phyloP scores from a whole-genome alignment of 2,888 invertebrate genomes.

The Choristoneura rosaceana region DNA sequence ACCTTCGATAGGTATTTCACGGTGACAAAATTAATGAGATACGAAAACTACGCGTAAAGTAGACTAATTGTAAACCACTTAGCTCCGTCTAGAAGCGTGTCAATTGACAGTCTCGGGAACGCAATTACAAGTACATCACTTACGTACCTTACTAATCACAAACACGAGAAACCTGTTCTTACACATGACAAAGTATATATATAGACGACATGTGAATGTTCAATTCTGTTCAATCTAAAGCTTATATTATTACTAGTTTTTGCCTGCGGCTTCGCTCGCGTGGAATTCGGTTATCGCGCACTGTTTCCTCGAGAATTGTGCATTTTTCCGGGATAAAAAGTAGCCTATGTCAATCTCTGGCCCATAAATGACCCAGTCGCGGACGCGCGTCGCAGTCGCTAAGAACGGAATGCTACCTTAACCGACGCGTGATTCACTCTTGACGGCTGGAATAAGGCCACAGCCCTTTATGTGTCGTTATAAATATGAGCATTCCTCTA shows the following conservation, averaged over 20 bases:
- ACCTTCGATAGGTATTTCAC: background rate
- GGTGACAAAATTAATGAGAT: background rate
- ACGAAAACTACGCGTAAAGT: conserved; percentile 3
- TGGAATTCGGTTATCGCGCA: too few relatives aligned
- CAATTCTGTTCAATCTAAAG: background rate
- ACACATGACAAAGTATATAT: background rate
- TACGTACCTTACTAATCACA: background rate
- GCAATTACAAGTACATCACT: conserved; percentile 3
- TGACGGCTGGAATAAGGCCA: conserved; percentile 24
- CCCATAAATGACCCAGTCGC: too few relatives aligned
- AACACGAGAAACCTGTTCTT: conserved; percentile 1
- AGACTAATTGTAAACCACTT: conserved; percentile 23
- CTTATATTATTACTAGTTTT: too few relatives aligned
- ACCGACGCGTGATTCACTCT: conserved; percentile 18
- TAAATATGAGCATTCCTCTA: conserved; percentile 30
- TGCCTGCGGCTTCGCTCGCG: too few relatives aligned
- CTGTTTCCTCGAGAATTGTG: background rate
- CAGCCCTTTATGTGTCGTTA: conserved; percentile 12
- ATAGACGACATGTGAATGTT: background rate
- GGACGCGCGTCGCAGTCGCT: too few relatives aligned
- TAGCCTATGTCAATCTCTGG: too few relatives aligned
- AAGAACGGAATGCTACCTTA: too few relatives aligned
- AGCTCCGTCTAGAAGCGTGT: background rate
- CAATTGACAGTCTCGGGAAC: conserved; percentile 9
- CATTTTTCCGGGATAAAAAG: too few relatives aligned